Base-by-base conservation (phyloP, 2,113 vertebrate species). In the Actenoides lindsayi region DNA sequence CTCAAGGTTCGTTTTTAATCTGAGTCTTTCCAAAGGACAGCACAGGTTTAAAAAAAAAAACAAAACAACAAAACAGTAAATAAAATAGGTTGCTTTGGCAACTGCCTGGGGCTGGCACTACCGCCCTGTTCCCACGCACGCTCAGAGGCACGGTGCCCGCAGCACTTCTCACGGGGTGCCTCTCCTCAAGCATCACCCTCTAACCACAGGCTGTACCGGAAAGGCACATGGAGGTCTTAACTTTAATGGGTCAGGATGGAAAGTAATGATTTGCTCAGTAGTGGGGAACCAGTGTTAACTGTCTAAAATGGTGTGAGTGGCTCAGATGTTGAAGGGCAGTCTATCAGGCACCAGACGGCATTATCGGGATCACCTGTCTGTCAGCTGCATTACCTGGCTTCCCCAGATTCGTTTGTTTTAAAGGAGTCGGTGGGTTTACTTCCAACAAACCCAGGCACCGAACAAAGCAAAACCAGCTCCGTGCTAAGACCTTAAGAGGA, bases 341-440 rank as follows among this genome's bases (percentile, higher is more conserved):
- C 89, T 97, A 94, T 95, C 94, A 96, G 96, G 92, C 91, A 97
- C 92, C 95, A 97, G 96, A 77, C 92, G 44, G 93, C 50, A 62
- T 94, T 96, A 97, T 97, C 91, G 80, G 96, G 93, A 95, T 96
- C 96, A 91, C 91, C 81, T 78, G 94, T 96, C 96, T 97, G 88
- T 86, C 91, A 93, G 93, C 87, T 96, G 87, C 80, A 88, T 83
- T 92, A 92, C 92, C 65, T 90, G 74, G 3, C 50, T 80, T 67
- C 84, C 87, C 91, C 93, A 11, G 71, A 76, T 93, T 92, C 85
- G 41, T 69, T 84, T 89, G 60, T 89, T 92, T 85, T 76, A 87
- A 39, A 79, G 65, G 89, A 91, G 53, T 94, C 71, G 41, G 67
- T 73, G 78, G 75, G 48, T 62, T 96, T 96, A 73, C 94, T 95